Base-by-base conservation (phyloP, 2,888 invertebrate species). In the Sipha maydis region DNA sequence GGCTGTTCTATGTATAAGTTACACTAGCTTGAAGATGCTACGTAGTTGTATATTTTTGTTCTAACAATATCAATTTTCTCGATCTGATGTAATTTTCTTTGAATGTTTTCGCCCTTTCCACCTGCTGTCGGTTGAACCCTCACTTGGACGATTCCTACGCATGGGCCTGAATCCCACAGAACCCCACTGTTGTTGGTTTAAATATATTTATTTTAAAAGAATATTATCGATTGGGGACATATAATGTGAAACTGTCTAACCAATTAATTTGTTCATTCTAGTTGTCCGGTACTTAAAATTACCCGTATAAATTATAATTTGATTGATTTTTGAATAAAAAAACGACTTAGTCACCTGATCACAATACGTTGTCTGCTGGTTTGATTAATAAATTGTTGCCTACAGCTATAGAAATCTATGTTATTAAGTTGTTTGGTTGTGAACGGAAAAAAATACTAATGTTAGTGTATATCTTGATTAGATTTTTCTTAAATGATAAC, bases 401-500 rank as follows among this genome's bases (percentile, higher is more conserved):
- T 28, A 31, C 76, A 25, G 84, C 31, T 48, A 76, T 21, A 77
- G 0, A 77, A 19, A 67, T 21, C 5, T 67, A 67, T 31, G n/a
- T 48, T 48, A 67, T 41, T 28, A 76, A 77, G 75, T 38, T 56
- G 61, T 76, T 84, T 61, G 28, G 28, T 84, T 76, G 61, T 76
- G 8, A 76, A 77, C 41, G 14, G 8, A 31, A 17, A 48, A 69
- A 41, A 67, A 75, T 77, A 77, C 25, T 31, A 48, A 14, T 34
- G n/a, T 34, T 31, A 17, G 11, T 56, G 11, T 79, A 11, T 56
- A 31, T 78, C 78, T 78, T 25, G 56, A 78, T 78, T 56, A 56
- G 7, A 28, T 41, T 76, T 48, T 48, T 77, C 54, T 77, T 54
- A 25, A 75, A n/a, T n/a, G 9, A 0, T 5, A 54, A 77, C 25